A percentile compares a stretch with the other conserved stretches of the same genome.
Conservation (phyloP, 2,113 vertebrate species). For the Mystacornis crossleyi region DNA sequence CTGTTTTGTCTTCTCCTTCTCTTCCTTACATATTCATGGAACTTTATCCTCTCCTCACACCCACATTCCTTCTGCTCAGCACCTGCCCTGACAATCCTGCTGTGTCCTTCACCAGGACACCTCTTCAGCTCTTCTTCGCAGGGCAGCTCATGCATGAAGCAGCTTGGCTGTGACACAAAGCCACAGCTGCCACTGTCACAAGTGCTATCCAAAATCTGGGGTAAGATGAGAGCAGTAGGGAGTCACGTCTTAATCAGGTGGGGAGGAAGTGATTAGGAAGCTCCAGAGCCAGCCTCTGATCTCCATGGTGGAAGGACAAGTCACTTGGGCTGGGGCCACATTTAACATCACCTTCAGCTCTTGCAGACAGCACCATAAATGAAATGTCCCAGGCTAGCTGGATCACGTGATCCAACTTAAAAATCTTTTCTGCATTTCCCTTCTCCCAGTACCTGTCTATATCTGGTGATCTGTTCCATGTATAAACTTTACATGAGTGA, state of each 20-base stretch:
- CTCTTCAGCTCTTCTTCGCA: background rate
- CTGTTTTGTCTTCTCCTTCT: background rate
- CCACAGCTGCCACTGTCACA: background rate
- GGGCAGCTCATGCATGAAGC: background rate
- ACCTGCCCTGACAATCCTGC: background rate
- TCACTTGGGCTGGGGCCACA: background rate
- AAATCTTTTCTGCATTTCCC: background rate
- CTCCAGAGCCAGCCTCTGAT: background rate
- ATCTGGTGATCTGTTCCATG: background rate
- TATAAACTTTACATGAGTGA: background rate
- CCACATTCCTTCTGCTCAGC: background rate
- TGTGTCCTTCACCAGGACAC: background rate
- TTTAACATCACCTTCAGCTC: background rate
- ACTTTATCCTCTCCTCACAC: background rate
- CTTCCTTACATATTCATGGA: background rate
- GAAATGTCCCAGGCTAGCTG: background rate
- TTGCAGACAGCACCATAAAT: background rate
- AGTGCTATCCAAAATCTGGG: background rate
- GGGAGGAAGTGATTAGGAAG: background rate
- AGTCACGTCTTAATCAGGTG: background rate
- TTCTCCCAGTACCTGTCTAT: background rate
- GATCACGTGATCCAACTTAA: background rate
- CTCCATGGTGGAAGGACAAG: background rate
- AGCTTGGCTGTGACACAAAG: background rate
- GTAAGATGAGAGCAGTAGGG: background rate